These are phyloP conservation scores for Pangasius macronema DNA, from an alignment of 2,797 vertebrate genomes.

Conservation along the genomic window DNA sequence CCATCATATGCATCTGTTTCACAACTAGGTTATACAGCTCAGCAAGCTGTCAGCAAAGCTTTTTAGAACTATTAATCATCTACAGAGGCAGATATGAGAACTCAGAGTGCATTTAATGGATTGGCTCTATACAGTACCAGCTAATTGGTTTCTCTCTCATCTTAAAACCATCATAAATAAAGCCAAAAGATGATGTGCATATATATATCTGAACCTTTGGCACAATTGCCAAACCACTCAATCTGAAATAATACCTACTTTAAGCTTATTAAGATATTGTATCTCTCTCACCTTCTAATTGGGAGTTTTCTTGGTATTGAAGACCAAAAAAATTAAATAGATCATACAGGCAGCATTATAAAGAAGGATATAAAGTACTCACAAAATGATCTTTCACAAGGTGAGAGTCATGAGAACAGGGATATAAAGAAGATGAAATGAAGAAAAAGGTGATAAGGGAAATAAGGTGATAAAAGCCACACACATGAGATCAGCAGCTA, in stretches of 20 bases:
- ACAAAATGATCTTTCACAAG: background rate
- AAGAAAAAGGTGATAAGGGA: constrained; percentile 34
- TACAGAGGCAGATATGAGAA: constrained; percentile 29
- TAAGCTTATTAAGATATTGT: background rate
- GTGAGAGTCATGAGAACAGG: background rate
- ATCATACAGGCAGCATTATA: background rate
- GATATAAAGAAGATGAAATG: constrained; percentile 4
- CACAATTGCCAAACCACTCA: background rate
- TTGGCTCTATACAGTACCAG: constrained; percentile 21
- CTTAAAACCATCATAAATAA: constrained; percentile 21
- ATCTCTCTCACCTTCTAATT: background rate
- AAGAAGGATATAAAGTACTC: constrained; percentile 18
- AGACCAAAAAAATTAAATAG: constrained; percentile 10
- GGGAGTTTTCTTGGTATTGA: background rate
- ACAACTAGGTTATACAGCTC: constrained; percentile 25
- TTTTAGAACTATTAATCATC: constrained; percentile 43
- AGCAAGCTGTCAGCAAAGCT: constrained; percentile 35
- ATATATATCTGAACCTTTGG: background rate
- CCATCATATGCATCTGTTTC: constrained; percentile 25
- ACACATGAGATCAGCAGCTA: constrained; percentile 37
- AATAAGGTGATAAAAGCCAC: constrained; percentile 7
- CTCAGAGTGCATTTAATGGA: constrained; percentile 37
- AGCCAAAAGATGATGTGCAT: background rate
- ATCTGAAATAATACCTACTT: constrained; percentile 3
- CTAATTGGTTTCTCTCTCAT: constrained; percentile 19